A percentile compares a stretch with the other conserved stretches of the same genome.
Evolutionary conservation across 2,113 vertebrate species (phyloP).

Genomic region (Thunnus maccoyii): DNA sequence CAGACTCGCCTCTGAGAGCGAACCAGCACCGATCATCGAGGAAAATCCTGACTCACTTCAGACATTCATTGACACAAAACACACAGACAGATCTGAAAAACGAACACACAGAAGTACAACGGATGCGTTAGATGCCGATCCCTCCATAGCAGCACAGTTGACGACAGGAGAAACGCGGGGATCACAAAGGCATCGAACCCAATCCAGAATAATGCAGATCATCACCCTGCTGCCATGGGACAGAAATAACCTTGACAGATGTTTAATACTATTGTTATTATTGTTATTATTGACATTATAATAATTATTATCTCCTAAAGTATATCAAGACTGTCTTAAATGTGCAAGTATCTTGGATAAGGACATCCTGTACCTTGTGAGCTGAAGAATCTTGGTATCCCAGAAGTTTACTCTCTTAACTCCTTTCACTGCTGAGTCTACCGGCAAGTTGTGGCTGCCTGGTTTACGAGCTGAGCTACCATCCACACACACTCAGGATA

Average conservation of each 20-base stretch:
- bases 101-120: constrained; percentile 50
- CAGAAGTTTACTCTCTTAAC: constrained; percentile 73
- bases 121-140: constrained; percentile 60
- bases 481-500: constrained; percentile 82
- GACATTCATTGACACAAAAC: constrained; percentile 61
- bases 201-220: constrained; percentile 56
- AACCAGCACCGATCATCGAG: constrained; percentile 42
- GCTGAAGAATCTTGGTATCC: constrained; percentile 75
- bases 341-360: constrained; percentile 79
- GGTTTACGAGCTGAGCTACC: constrained; percentile 76
- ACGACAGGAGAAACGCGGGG: constrained; percentile 21
- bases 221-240: constrained; percentile 69
- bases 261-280: constrained; percentile 81
- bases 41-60: constrained; percentile 44
- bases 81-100: constrained; percentile 58
- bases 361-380: constrained; percentile 71
- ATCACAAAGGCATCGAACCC: constrained; percentile 58
- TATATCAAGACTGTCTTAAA: constrained; percentile 84
- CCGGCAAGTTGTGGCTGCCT: constrained; percentile 69
- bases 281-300: constrained; percentile 80
- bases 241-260: constrained; percentile 74
- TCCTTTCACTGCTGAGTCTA: constrained; percentile 70
- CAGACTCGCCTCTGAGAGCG: constrained; percentile 89
- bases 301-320: constrained; percentile 81
- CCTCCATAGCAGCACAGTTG: constrained; percentile 58